Evolutionary conservation across 2,888 invertebrate species (phyloP), one percentile per base, ranked within the genome.

Genomic region (Heterodera filipjevi): DNA sequence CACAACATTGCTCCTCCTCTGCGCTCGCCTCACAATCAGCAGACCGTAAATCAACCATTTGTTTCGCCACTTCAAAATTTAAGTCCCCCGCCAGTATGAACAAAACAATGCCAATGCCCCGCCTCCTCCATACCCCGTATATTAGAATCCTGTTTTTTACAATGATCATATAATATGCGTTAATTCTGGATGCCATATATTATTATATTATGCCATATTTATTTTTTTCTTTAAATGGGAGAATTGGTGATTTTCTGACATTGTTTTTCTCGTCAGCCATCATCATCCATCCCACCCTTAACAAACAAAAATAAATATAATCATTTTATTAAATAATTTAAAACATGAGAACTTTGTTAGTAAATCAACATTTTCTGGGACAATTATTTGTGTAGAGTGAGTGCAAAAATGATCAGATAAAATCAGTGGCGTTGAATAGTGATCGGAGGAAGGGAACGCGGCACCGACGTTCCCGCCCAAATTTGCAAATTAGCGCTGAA

Each of bases 1-100:
- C 46, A 75, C 66, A 66, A 64, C 64, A 75, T 75, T 30, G 1
- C 44, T n/a, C 75, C 75, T 19, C 75, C 35, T 5, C 32, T 59
- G 59, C 59, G 59, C 8, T 22, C 59, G 1, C 59, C 39, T 39
- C 39, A 2, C 39, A 39, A 10, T 39, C 39, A n/a, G 6, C 59
- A 59, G 8, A 5, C n/a, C 0, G n/a, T 1, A n/a, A n/a, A 59
- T 27, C 6, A 6, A 2, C 59, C 19, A 8, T 59, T 59, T n/a
- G 59, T 22, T 5, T 10, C 59, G 59, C 27, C 59, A 59, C 27
- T 22, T 59, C 59, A n/a, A n/a, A 59, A 22, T 59, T 6, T 27
- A 22, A 22, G 22, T 2, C 16, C 53, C 5, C 53, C 53, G 53
- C 53, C 44, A 44, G n/a, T 44, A 53, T 22, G 22, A 53, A 53